A percentile compares a stretch with the other conserved stretches of the same genome.
Evolutionary conservation across 2,888 invertebrate species (phyloP).

Genomic region (Elmis aenea): DNA sequence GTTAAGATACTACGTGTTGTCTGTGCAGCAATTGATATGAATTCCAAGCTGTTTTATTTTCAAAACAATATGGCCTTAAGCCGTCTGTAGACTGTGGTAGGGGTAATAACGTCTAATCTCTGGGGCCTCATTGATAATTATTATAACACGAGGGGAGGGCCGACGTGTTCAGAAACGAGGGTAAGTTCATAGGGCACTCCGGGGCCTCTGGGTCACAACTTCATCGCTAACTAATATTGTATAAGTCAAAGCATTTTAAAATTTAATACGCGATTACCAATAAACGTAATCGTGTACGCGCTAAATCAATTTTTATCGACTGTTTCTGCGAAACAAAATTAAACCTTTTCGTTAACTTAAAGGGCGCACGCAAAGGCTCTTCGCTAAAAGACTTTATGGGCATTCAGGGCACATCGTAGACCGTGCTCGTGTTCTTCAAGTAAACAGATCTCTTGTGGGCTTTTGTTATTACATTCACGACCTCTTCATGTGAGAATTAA

Average conservation of each 20-base stretch:
- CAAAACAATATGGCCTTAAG: slow-evolving; percentile 25
- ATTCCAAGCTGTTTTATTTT: slow-evolving; percentile 23
- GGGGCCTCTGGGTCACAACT: slow-evolving; percentile 40
- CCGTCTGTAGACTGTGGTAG: slow-evolving; percentile 27
- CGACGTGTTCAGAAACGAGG: slow-evolving; percentile 30
- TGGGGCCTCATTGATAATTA: slow-evolving; percentile 46
- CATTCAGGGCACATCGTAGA: slow-evolving; percentile 5
- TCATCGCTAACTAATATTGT: slow-evolving; percentile 24
- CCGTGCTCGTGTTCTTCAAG: slow-evolving; percentile 3
- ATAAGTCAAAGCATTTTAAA: not conserved
- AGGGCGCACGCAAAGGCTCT: too few species aligned
- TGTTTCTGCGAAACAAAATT: too few species aligned
- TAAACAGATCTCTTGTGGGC: slow-evolving; percentile 11
- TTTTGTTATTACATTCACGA: slow-evolving; percentile 3
- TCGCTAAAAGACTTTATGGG: too few species aligned
- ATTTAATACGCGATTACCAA: not conserved
- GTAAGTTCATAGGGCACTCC: slow-evolving; percentile 40
- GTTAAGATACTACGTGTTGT: too few species aligned
- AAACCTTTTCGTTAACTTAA: too few species aligned
- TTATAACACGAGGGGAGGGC: slow-evolving; percentile 42
- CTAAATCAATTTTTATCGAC: too few species aligned
- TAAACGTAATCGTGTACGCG: too few species aligned
- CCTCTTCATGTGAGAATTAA: slow-evolving; percentile 4
- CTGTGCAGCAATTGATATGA: slow-evolving; percentile 21
- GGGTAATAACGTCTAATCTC: slow-evolving; percentile 43